Percentiles rank a stretch among this genome's conserved stretches.
Evolutionary conservation across 2,888 invertebrate genomes (phyloP).

Genomic region (Autographa pulchrina): DNA sequence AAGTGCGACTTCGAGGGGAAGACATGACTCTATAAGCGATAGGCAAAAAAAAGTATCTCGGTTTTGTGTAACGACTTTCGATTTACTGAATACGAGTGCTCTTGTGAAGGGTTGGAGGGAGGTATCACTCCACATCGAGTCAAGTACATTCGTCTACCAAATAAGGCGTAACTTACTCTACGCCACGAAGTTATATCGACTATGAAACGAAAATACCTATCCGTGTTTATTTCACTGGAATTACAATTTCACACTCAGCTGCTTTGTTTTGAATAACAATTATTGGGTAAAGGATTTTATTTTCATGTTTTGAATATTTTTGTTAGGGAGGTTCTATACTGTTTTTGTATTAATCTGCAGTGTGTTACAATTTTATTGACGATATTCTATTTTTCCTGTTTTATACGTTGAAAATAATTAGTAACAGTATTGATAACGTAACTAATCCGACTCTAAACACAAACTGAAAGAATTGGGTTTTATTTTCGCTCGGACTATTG

Average conservation of each 20-base stretch:
- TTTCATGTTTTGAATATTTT: too few species aligned
- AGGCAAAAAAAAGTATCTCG: constrained; percentile 79
- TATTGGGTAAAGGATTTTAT: neutral
- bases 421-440: neutral
- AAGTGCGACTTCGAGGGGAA: constrained; percentile 75
- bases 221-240: constrained; percentile 75
- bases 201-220: constrained; percentile 74
- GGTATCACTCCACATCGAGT: constrained; percentile 81
- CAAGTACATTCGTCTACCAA: constrained; percentile 82
- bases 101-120: constrained; percentile 82
- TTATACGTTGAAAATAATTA: too few species aligned
- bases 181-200: constrained; percentile 74
- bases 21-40: constrained; percentile 75
- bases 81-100: constrained; percentile 84
- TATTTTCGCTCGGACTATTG: neutral
- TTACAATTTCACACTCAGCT: constrained; percentile 81
- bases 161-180: constrained; percentile 84
- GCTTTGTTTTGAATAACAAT: constrained; percentile 51
- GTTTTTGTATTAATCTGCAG: neutral
- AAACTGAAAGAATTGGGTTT: constrained; percentile 1
- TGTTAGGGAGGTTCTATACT: too few species aligned
- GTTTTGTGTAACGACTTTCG: constrained; percentile 86
- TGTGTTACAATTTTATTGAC: neutral
- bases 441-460: neutral
- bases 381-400: too few species aligned